Conservation (phyloP, 2,888 invertebrate species). For the Melikaiella ostensackeni region DNA sequence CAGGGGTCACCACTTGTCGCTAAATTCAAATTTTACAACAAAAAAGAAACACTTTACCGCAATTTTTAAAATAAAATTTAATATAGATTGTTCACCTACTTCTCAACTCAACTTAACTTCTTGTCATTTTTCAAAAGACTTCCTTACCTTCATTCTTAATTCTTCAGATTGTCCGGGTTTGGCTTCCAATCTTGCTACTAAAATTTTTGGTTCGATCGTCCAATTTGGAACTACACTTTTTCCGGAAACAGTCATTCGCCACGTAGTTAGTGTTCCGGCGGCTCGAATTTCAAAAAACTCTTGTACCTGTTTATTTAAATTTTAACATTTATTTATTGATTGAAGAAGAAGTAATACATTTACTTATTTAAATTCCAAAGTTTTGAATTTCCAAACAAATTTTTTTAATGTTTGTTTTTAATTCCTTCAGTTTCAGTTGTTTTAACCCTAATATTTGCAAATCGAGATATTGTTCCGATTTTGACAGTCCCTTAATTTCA, state of each 20-base stretch:
- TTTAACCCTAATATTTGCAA: not conserved
- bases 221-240: constrained; percentile 49
- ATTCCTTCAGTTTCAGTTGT: not conserved
- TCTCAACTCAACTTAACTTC: not conserved
- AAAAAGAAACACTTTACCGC: no score
- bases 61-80: not conserved
- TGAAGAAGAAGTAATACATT: no score
- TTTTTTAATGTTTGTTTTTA: no score
- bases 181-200: constrained; percentile 49
- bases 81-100: not conserved
- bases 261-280: constrained; percentile 29
- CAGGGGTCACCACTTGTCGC: not conserved
- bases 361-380: no score
- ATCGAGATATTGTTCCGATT: not conserved
- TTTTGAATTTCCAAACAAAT: no score
- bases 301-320: not conserved
- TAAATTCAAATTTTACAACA: not conserved
- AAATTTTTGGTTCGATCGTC: constrained; percentile 43
- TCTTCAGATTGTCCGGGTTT: constrained; percentile 16
- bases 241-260: constrained; percentile 43
- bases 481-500: not conserved
- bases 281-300: constrained; percentile 35
- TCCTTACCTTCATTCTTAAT: not conserved
- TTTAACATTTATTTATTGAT: not conserved
- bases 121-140: not conserved